These are phyloP conservation scores for Salvelinus fontinalis DNA, from an alignment of 2,113 vertebrate species.

Conservation along the genomic window DNA sequence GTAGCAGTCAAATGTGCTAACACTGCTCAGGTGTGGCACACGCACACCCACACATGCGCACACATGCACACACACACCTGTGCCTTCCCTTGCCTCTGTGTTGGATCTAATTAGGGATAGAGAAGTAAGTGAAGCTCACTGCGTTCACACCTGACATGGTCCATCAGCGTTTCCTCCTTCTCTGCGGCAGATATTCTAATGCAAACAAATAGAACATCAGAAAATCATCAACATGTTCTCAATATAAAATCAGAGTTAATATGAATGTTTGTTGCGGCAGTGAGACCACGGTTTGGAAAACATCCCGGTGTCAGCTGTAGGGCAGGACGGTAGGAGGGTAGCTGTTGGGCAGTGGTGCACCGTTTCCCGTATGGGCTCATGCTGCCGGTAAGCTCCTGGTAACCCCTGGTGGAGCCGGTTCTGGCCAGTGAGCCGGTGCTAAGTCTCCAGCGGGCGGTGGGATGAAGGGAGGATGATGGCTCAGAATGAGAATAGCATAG, in stretches of 20 bases:
- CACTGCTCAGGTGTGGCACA: not conserved
- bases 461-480: not conserved
- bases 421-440: no score
- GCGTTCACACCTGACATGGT: constrained; percentile 16
- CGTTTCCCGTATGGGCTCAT: not conserved
- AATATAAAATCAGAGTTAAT: no score
- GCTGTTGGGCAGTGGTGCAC: not conserved
- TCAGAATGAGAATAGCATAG: not conserved
- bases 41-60: constrained; percentile 4
- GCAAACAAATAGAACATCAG: no score
- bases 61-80: constrained; percentile 10
- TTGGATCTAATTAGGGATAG: constrained; percentile 41
- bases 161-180: not conserved
- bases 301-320: no score
- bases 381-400: not conserved
- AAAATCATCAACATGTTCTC: no score
- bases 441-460: not conserved
- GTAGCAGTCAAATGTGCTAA: constrained; percentile 15
- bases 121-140: constrained; percentile 26
- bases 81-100: not conserved
- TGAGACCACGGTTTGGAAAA: no score
- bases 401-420: not conserved
- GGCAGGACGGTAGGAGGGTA: no score
- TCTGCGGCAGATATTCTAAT: no score
- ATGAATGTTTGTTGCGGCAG: no score